Percentiles rank a stretch among this genome's conserved stretches.
These are phyloP conservation scores for Pollachius pollachius DNA, from an alignment of 2,113 vertebrate species.

Conservation along the genomic window DNA sequence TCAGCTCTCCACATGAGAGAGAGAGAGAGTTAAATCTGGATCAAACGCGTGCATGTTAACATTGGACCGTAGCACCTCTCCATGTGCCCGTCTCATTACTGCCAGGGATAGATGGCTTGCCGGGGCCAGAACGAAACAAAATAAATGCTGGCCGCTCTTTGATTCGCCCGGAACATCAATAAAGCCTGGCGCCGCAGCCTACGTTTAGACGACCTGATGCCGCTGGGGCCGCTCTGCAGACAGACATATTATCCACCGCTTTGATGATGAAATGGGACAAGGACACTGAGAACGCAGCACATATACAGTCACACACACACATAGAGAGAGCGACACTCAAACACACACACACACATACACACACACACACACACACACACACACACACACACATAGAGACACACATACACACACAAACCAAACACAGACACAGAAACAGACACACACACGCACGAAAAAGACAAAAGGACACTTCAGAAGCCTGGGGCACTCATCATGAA, in stretches of 20 bases:
- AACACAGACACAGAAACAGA: neutral
- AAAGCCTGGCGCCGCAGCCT: conserved; percentile 62
- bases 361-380: conserved; percentile 15
- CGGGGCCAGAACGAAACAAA: conserved; percentile 55
- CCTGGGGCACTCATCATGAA: no score
- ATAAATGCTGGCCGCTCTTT: conserved; percentile 69
- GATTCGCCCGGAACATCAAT: conserved; percentile 71
- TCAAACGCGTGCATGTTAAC: no score
- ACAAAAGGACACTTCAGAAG: no score
- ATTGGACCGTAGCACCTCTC: no score
- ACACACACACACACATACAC: conserved; percentile 7
- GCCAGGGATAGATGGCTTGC: no score
- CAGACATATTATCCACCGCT: conserved; percentile 60
- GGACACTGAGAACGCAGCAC: conserved; percentile 9
- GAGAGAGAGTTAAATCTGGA: neutral
- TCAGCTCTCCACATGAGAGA: no score
- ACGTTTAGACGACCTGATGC: conserved; percentile 40
- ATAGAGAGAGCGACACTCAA: neutral
- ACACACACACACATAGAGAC: conserved; percentile 7
- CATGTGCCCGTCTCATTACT: no score
- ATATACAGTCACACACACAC: conserved; percentile 19
- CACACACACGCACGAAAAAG: conserved; percentile 1
- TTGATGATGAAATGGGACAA: conserved; percentile 56
- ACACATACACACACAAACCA: neutral
- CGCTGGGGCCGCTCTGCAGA: no score